phyloP scores from a whole-genome alignment of 2,797 vertebrate species.

The Acropternis orthonyx region DNA sequence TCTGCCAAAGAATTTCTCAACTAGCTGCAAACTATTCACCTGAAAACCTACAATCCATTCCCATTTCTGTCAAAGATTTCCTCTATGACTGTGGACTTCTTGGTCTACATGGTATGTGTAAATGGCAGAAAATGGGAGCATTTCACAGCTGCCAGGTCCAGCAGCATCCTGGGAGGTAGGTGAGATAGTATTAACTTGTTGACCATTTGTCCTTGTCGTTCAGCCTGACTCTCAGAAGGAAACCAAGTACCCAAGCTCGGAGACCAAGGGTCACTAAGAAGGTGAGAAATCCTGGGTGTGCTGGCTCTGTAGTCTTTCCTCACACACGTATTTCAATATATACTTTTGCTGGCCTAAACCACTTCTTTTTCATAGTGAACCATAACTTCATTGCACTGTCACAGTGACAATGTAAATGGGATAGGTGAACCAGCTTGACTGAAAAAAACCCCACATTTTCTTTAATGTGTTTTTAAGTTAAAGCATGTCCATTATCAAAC shows the following conservation, averaged over 20 bases:
- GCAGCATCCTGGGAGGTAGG: neutral
- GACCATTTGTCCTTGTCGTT: neutral
- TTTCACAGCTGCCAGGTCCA: neutral
- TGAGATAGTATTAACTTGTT: neutral
- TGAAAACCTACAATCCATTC: neutral
- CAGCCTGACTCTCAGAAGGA: neutral
- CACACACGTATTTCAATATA: neutral
- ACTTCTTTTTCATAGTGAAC: neutral
- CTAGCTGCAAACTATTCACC: neutral
- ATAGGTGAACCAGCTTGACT: no score
- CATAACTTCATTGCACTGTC: neutral
- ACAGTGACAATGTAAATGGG: rapidly evolving
- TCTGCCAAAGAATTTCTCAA: neutral
- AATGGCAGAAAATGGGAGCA: neutral
- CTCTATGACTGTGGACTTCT: neutral
- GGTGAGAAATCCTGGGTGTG: neutral
- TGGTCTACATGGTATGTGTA: neutral
- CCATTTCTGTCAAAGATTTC: neutral
- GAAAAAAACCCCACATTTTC: neutral
- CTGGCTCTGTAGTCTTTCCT: neutral
- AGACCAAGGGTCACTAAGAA: neutral
- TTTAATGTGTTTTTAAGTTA: neutral
- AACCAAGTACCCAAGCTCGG: neutral
- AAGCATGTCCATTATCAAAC: neutral
- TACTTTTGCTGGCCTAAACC: neutral